Evolutionary conservation across 1,140 invertebrate species (phyloP), one percentile per base, ranked within the genome.

Genomic region (Stegodyphus mimosarum): DNA sequence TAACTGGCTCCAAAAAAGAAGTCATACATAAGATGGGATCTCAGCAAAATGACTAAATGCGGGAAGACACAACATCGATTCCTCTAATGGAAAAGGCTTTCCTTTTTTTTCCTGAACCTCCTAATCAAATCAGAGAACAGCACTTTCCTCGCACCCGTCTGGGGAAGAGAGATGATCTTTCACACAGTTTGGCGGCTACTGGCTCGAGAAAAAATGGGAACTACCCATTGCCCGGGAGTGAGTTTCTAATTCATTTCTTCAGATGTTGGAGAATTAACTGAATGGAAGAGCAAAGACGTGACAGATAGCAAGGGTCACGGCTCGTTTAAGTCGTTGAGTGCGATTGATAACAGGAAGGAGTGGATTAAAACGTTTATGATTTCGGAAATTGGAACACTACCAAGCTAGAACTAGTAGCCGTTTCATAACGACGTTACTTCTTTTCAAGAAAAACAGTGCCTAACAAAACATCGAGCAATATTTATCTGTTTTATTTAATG

Each of bases 71-170:
- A 51, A 77, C 63, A 77, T 77, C 75, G 75, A 77, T 77, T 77
- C 75, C 50, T 17, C 33, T 77, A 77, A 77, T 77, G 75, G 75
- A 77, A 77, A 66, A 77, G 33, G 49, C 52, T 77, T 60, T 15
- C 53, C 66, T 64, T 66, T 77, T 66, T 66, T 77, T 52, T 33
- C 52, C 72, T 13, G 72, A 53, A 17, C 33, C 52, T 51, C 72
- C 53, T 77, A 77, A 77, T 77, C 75, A 77, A 77, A 77, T 64
- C 74, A 77, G 52, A 33, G 11, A 33, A 17, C 13, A 33, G 67
- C 63, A 60, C 55, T 60, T 60, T 60, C 55, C 55, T 60, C 9
- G 55, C 15, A 60, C 9, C 55, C 15, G 9, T 60, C 55, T 60
- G 15, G 55, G 15, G 55, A 33, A 60, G 55, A 11, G 9, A 60